Percentiles rank a stretch among this genome's conserved stretches.
Conservation (phyloP, 1,140 invertebrate genomes). For the Brachionus koreanus region DNA sequence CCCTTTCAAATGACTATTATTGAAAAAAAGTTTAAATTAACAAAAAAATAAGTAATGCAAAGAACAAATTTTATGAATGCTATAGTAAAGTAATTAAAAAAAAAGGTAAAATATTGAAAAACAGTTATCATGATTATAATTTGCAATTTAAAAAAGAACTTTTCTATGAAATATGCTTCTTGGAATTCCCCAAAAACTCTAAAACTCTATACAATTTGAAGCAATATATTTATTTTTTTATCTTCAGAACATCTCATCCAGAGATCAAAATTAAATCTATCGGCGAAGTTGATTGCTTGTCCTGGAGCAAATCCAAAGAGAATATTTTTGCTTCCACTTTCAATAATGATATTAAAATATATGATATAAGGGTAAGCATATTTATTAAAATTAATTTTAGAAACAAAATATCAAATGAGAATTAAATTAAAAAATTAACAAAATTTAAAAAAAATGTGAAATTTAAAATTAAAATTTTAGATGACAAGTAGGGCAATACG, state of each 20-base stretch:
- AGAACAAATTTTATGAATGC: not conserved
- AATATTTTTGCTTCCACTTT: not conserved
- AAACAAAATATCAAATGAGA: not conserved
- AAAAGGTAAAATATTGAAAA: not conserved
- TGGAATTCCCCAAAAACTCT: not conserved
- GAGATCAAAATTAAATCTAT: constrained; percentile 9
- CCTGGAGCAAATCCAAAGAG: constrained; percentile 20
- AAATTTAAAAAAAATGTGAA: not conserved
- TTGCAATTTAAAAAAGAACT: no score
- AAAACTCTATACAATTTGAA: no score
- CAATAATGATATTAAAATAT: constrained; percentile 5
- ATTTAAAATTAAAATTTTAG: not conserved
- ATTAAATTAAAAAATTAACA: not conserved
- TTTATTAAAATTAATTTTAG: no score
- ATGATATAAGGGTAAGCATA: constrained; percentile 12
- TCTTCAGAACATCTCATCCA: not conserved
- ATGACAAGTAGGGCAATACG: not conserved
- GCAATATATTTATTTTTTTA: not conserved
- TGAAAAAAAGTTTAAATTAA: not conserved
- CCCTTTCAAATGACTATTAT: not conserved
- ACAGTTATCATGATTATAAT: no score
- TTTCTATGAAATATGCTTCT: no score
- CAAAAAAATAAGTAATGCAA: not conserved
- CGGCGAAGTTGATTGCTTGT: constrained; percentile 12
- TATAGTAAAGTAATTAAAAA: not conserved